These are phyloP conservation scores for Meriones unguiculatus DNA, from an alignment of 2,113 vertebrate genomes.

Conservation along the genomic window DNA sequence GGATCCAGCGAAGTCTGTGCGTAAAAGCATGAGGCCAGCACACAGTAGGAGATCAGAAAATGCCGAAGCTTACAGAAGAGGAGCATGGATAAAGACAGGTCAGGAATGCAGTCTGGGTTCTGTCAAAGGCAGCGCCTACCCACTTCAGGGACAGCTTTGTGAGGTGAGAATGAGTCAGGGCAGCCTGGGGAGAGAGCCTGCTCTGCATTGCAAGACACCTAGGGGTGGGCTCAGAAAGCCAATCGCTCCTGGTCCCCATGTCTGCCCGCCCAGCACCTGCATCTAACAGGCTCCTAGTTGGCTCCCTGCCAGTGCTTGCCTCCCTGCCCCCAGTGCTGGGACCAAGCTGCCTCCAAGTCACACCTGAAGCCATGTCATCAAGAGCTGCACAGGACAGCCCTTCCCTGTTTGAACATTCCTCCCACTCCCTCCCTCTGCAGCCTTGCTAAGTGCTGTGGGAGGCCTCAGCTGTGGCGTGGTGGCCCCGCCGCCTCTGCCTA, in stretches of 20 bases:
- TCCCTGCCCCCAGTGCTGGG: background rate
- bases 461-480: background rate
- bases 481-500: background rate
- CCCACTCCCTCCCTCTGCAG: background rate
- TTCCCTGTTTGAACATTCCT: background rate
- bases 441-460: background rate
- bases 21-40: background rate
- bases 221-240: conserved; percentile 37
- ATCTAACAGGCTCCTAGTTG: background rate
- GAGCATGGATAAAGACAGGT: background rate
- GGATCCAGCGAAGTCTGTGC: background rate
- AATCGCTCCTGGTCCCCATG: background rate
- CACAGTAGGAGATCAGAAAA: conserved; percentile 58
- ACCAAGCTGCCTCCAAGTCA: background rate
- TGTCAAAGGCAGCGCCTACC: conserved; percentile 57
- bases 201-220: conserved; percentile 16
- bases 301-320: background rate
- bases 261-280: conserved; percentile 44
- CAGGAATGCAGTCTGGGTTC: conserved; percentile 58
- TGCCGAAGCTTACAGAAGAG: background rate
- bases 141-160: conserved; percentile 62
- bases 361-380: background rate
- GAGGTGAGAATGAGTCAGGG: conserved; percentile 72
- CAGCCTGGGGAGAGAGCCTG: conserved; percentile 54
- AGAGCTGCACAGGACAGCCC: background rate